A percentile compares a stretch with the other conserved stretches of the same genome.
Conservation (phyloP, 2,888 invertebrate species). For the Phymatocera aterrima region DNA sequence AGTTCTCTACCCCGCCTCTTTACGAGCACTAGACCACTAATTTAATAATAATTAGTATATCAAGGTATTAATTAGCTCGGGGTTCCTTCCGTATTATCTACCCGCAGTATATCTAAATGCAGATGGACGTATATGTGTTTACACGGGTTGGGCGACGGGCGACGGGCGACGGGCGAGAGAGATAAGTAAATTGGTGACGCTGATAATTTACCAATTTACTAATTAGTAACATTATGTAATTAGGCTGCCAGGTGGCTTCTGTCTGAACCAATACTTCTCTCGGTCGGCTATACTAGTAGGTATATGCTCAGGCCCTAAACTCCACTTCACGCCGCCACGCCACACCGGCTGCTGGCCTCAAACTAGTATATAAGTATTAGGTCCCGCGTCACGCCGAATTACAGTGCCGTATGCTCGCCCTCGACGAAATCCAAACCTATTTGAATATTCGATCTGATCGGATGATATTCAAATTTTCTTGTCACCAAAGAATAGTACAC, state of each 20-base stretch:
- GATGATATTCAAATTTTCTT: neutral
- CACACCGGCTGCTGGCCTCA: neutral
- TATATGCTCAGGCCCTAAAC: constrained; percentile 9
- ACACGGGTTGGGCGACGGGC: neutral
- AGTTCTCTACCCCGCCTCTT: constrained; percentile 32
- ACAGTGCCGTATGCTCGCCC: constrained; percentile 25
- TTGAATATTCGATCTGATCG: neutral
- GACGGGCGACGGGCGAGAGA: constrained; percentile 1
- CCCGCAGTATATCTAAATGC: neutral
- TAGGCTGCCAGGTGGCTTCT: constrained; percentile 42
- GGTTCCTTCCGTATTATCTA: neutral
- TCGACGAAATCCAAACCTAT: neutral
- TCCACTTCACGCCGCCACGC: neutral
- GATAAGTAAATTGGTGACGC: constrained; percentile 40
- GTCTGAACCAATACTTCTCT: constrained; percentile 36
- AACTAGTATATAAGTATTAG: constrained; percentile 31
- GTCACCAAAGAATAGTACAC: too few species aligned
- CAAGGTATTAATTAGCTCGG: constrained; percentile 37
- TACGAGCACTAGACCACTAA: constrained; percentile 41
- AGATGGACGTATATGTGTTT: neutral
- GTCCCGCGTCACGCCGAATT: constrained; percentile 35
- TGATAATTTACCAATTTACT: constrained; percentile 44
- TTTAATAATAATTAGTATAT: constrained; percentile 43
- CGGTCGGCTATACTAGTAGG: constrained; percentile 10
- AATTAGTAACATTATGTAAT: constrained; percentile 44